Conservation (phyloP, 2,888 invertebrate genomes). For the Crepidodera aurea region DNA sequence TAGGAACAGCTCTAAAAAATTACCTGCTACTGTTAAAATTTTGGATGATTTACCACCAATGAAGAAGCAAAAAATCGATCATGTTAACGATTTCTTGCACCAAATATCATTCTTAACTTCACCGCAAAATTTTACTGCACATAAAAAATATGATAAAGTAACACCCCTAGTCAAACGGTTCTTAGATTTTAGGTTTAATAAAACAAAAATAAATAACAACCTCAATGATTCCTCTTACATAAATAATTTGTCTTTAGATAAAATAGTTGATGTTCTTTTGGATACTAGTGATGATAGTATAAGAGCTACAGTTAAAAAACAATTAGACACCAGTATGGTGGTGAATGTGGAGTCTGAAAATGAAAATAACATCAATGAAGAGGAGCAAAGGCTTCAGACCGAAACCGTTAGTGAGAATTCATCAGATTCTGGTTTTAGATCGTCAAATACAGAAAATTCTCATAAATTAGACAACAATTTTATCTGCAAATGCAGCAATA, state of each 20-base stretch:
- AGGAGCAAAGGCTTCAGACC: slow-evolving; percentile 42
- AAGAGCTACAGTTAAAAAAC: slow-evolving; percentile 45
- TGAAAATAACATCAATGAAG: slow-evolving; percentile 54
- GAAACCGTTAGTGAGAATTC: slow-evolving; percentile 48
- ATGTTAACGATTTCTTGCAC: slow-evolving; percentile 56
- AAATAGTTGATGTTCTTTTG: slow-evolving; percentile 70
- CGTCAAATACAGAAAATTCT: slow-evolving; percentile 51
- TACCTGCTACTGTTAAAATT: slow-evolving; percentile 50
- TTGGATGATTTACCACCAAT: slow-evolving; percentile 55
- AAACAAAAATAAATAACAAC: slow-evolving; percentile 54
- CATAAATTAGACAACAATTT: slow-evolving; percentile 54
- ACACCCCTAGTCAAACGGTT: slow-evolving; percentile 70
- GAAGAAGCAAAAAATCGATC: slow-evolving; percentile 58
- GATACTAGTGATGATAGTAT: slow-evolving; percentile 67
- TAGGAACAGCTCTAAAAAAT: slow-evolving; percentile 65
- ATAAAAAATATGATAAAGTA: slow-evolving; percentile 56
- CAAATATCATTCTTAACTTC: slow-evolving; percentile 54
- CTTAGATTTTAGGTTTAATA: slow-evolving; percentile 67
- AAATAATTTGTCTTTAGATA: slow-evolving; percentile 67
- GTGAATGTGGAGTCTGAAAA: slow-evolving; percentile 45
- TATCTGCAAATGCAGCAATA: slow-evolving; percentile 52
- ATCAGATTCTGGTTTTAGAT: slow-evolving; percentile 58
- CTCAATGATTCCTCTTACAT: slow-evolving; percentile 64
- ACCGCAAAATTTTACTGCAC: slow-evolving; percentile 48
- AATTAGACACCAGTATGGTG: slow-evolving; percentile 43